These are phyloP conservation scores for Neoitamus cyanurus DNA, from an alignment of 2,888 invertebrate genomes.

Conservation along the genomic window DNA sequence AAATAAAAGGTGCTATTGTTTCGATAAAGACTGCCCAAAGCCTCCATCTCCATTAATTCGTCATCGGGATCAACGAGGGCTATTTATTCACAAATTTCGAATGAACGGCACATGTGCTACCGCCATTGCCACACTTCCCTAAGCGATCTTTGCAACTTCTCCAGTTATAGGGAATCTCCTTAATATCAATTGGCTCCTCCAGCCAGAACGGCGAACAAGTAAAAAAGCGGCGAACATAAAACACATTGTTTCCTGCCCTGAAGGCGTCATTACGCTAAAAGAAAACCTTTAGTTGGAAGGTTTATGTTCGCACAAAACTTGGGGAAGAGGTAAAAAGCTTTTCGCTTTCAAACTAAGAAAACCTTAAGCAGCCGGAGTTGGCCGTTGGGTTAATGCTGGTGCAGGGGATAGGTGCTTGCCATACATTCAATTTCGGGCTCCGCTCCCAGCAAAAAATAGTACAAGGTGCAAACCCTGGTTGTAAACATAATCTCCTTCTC, in stretches of 20 bases:
- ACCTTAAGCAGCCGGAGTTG: constrained; percentile 5
- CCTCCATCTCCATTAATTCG: not conserved
- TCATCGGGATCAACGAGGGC: not conserved
- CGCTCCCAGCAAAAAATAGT: not conserved
- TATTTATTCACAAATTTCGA: not conserved
- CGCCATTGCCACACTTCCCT: not conserved
- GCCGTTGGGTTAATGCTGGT: constrained; percentile 7
- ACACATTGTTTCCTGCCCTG: constrained; percentile 30
- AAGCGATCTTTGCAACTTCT: not conserved
- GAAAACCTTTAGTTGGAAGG: constrained; percentile 27
- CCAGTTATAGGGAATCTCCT: not conserved
- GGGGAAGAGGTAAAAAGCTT: constrained; percentile 31
- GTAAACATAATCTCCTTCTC: constrained; percentile 27
- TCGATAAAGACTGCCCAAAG: not conserved
- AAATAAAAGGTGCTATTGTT: not conserved
- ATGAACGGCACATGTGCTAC: not conserved
- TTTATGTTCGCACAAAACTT: constrained; percentile 26
- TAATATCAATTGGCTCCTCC: constrained; percentile 5
- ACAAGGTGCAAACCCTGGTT: constrained; percentile 2
- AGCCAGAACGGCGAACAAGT: not conserved
- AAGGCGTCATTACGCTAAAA: constrained; percentile 34
- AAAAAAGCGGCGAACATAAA: constrained; percentile 27
- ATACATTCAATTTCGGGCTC: not conserved
- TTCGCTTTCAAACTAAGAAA: constrained; percentile 26
- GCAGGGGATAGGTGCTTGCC: constrained; percentile 10